Conservation (phyloP, 2,888 invertebrate genomes). For the Alitta virens region DNA sequence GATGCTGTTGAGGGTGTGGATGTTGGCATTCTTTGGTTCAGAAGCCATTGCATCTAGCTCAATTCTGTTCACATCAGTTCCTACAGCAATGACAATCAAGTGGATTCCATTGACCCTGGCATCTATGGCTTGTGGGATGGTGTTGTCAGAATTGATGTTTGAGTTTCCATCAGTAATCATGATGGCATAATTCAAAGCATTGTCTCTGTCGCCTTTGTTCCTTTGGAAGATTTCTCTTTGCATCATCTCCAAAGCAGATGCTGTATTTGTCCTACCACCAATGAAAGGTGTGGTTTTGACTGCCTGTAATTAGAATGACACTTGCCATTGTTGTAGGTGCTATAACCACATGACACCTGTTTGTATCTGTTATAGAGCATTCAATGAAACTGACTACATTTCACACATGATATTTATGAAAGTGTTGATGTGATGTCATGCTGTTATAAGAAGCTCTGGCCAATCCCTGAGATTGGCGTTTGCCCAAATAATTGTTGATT, state of each 20-base stretch:
- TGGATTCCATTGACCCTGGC: slow-evolving; percentile 17
- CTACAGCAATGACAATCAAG: slow-evolving; percentile 24
- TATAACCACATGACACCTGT: too few species aligned
- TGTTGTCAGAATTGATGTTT: slow-evolving; percentile 6
- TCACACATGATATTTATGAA: too few species aligned
- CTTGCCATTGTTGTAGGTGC: too few species aligned
- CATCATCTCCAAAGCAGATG: slow-evolving; percentile 3
- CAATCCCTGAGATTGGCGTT: too few species aligned
- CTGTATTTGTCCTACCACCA: slow-evolving; percentile 12
- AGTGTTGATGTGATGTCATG: too few species aligned
- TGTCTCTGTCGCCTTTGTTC: slow-evolving; percentile 3
- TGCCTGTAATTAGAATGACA: background rate
- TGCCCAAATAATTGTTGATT: too few species aligned
- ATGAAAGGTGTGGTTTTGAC: slow-evolving; percentile 11
- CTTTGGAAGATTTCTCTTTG: background rate
- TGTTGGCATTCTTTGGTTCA: slow-evolving; percentile 40
- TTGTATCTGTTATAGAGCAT: too few species aligned
- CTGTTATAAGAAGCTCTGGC: too few species aligned
- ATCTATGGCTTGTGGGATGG: slow-evolving; percentile 13
- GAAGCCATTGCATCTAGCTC: slow-evolving; percentile 50
- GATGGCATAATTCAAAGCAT: slow-evolving; percentile 11
- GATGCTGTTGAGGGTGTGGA: slow-evolving; percentile 41
- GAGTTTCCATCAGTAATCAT: slow-evolving; percentile 17
- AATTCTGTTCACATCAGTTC: slow-evolving; percentile 32
- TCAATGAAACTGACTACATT: too few species aligned